A percentile compares a stretch with the other conserved stretches of the same genome.
Conservation (phyloP, 2,888 invertebrate species). For the Anthrax anthrax region DNA sequence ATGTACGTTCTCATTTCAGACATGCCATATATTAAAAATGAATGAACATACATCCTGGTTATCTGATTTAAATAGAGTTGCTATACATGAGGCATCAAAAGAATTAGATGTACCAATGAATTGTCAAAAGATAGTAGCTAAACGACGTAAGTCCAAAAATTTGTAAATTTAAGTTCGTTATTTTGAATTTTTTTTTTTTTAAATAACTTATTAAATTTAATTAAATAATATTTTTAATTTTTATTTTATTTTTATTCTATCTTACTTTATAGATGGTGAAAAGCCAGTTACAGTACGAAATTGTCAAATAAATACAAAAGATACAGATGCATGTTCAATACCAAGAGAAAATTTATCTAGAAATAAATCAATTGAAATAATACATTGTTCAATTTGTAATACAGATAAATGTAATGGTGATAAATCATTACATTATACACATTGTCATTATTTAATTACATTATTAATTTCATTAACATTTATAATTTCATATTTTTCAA, state of each 20-base stretch:
- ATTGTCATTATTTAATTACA: too few species aligned
- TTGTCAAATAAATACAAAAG: conserved; percentile 29
- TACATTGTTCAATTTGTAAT: conserved; percentile 28
- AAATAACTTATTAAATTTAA: not conserved
- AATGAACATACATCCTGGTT: conserved; percentile 29
- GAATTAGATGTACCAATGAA: conserved; percentile 29
- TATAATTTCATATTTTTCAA: not conserved
- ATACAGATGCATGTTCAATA: conserved; percentile 29
- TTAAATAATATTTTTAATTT: not conserved
- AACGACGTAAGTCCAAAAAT: conserved; percentile 23
- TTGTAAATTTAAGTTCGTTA: not conserved
- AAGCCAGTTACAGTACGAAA: conserved; percentile 27
- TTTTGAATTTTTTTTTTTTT: not conserved
- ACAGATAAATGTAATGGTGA: conserved; percentile 26
- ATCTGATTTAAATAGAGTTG: conserved; percentile 32
- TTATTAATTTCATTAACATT: not conserved
- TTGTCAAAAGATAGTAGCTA: conserved; percentile 33
- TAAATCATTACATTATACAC: conserved; percentile 8
- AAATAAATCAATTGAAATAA: conserved; percentile 10
- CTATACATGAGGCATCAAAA: conserved; percentile 23
- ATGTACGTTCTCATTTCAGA: conserved; percentile 19
- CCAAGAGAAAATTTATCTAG: conserved; percentile 20
- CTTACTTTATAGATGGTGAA: conserved; percentile 4
- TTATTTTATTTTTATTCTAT: not conserved
- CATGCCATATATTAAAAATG: conserved; percentile 28